Evolutionary conservation across 2,797 vertebrate species (phyloP).

Genomic region (Alosa sapidissima): DNA sequence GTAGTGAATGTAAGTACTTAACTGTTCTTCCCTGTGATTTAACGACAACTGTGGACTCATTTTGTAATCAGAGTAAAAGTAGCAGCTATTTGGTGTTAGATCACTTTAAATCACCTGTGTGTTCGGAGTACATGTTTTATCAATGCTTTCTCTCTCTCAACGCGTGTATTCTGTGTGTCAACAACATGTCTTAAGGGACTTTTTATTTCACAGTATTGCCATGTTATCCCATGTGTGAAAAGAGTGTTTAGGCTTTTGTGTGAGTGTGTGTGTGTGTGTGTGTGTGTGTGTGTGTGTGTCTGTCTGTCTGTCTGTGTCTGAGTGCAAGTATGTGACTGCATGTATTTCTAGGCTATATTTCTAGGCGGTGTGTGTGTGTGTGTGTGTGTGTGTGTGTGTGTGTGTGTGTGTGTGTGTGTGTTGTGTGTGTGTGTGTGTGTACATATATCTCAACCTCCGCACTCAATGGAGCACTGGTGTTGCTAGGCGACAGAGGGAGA

Average conservation of each 20-base stretch:
- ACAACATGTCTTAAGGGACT: conserved; percentile 1
- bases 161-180: not conserved
- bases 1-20: not conserved
- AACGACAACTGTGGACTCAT: not conserved
- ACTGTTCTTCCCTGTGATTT: not conserved
- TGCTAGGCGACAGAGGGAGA: conserved; percentile 83
- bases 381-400: not conserved
- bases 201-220: conserved; percentile 3
- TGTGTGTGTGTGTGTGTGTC: not conserved
- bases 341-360: conserved; percentile 15
- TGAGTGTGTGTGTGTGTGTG: conserved; percentile 13
- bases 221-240: conserved; percentile 13
- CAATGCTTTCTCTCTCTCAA: not conserved
- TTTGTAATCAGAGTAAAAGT: not conserved
- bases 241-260: not conserved
- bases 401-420: not conserved
- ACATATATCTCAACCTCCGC: conserved; percentile 32
- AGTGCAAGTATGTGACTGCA: conserved; percentile 7
- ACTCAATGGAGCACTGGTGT: conserved; percentile 78
- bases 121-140: not conserved
- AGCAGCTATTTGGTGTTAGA: not conserved
- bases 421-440: not conserved
- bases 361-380: not conserved
- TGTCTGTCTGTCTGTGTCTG: not conserved
- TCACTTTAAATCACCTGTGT: not conserved